A percentile compares a stretch with the other conserved stretches of the same genome.
Evolutionary conservation across 2,888 invertebrate species (phyloP).

Genomic region (Drosophila kambysellisi): DNA sequence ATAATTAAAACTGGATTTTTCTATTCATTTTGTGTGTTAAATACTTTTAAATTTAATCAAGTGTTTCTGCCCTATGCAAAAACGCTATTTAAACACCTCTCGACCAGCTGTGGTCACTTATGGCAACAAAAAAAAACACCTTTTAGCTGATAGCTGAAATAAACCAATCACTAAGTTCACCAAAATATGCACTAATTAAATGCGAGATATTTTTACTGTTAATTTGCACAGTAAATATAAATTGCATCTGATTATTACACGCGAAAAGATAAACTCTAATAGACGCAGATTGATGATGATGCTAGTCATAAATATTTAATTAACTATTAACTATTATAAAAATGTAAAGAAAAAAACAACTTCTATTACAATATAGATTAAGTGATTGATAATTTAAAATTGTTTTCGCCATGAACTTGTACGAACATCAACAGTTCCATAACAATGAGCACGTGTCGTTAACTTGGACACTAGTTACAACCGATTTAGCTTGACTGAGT

Average conservation of each 20-base stretch:
- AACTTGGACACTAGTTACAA: slow-evolving; percentile 27
- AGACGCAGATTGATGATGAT: slow-evolving; percentile 15
- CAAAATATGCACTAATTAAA: slow-evolving; percentile 33
- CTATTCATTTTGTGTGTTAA: not conserved
- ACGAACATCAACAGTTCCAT: slow-evolving; percentile 26
- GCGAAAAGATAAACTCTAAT: slow-evolving; percentile 35
- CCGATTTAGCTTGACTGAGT: slow-evolving; percentile 9
- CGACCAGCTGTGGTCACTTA: not conserved
- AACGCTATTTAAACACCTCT: not conserved
- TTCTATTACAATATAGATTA: slow-evolving; percentile 34
- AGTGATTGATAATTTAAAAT: slow-evolving; percentile 58
- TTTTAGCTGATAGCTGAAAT: slow-evolving; percentile 26
- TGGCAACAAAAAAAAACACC: slow-evolving; percentile 47
- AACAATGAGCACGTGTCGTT: slow-evolving; percentile 28
- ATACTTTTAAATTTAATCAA: slow-evolving; percentile 8
- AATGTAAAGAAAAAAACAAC: slow-evolving; percentile 15
- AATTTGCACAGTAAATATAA: slow-evolving; percentile 40
- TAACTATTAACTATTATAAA: slow-evolving; percentile 2
- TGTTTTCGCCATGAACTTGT: slow-evolving; percentile 75
- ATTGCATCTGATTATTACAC: slow-evolving; percentile 57
- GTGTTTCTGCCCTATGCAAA: slow-evolving; percentile 14
- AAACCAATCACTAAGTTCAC: slow-evolving; percentile 27
- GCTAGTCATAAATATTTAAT: slow-evolving; percentile 16
- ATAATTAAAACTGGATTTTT: slow-evolving; percentile 30
- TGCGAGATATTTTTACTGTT: slow-evolving; percentile 10